Conservation (phyloP, 1,140 invertebrate genomes). For the Apis laboriosa region DNA sequence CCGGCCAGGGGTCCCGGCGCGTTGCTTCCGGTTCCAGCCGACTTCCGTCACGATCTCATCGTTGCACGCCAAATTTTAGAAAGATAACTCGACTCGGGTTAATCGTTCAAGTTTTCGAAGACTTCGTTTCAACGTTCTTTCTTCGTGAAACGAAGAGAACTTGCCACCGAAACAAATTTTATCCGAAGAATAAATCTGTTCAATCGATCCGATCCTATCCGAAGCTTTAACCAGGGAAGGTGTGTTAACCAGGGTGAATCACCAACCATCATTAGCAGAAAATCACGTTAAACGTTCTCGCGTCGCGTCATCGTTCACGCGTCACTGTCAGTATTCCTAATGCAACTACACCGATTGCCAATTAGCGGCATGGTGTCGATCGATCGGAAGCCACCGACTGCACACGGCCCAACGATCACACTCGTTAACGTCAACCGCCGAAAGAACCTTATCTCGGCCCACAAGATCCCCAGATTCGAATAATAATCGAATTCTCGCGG, state of each 20-base stretch:
- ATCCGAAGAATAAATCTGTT: no score
- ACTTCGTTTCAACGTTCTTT: not conserved
- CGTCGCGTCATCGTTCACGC: constrained; percentile 16
- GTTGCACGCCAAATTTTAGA: no score
- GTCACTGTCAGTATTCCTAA: constrained; percentile 37
- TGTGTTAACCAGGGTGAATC: not conserved
- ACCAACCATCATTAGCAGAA: constrained; percentile 13
- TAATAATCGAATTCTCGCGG: no score
- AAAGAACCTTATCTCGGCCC: constrained; percentile 3
- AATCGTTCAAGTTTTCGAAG: no score
- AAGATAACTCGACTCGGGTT: not conserved
- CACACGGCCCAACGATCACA: not conserved
- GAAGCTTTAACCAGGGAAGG: not conserved
- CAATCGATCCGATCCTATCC: no score
- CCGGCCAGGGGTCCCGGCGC: constrained; percentile 27
- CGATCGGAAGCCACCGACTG: constrained; percentile 9
- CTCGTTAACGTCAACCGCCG: constrained; percentile 28
- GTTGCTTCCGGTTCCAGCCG: not conserved
- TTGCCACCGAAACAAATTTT: no score
- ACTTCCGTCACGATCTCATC: not conserved
- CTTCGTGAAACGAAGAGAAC: no score
- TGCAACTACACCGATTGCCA: constrained; percentile 38
- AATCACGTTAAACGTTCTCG: constrained; percentile 9
- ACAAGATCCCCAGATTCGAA: not conserved
- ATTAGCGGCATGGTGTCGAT: constrained; percentile 21